Evolutionary conservation across 2,888 invertebrate genomes (phyloP), one percentile per base, ranked within the genome.

Genomic region (Spodoptera picta): DNA sequence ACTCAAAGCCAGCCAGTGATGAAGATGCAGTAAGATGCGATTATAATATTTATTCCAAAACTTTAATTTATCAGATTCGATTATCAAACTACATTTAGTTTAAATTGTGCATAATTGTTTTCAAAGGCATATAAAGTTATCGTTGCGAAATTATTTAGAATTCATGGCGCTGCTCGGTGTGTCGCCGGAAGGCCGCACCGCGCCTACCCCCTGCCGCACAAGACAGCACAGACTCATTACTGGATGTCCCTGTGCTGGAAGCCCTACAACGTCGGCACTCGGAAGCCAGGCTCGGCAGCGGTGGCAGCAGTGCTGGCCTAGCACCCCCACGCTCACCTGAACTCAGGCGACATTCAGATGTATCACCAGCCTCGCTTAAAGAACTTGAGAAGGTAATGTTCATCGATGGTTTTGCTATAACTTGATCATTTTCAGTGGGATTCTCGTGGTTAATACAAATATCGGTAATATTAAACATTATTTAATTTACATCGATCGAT

Each of bases 81-180:
- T 19, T 19, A 19, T 19, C 19, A 19, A 19, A 19, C 19, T 1
- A 27, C 27, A 27, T 6, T 6, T 0, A 36, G 36, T 9, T 2
- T 6, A 36, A 36, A 5, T 7, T 36, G 36, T 36, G 36, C 36
- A 36, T 36, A 6, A 36, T 36, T 36, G 9, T 9, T 6, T 5
- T 7, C 36, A 9, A 36, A 7, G 36, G 36, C 9, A 36, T 9
- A 7, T 2, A 36, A 36, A 36, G 4, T 36, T 4, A 5, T 47
- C 0, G 3, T 11, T 24, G 24, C 42, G 5, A 23, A 10, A 44
- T 51, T 49, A 31, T 52, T 36, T 90, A 97, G 97, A 96, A 95
- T 75, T 96, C 96, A 80, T 98, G 98, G 98, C 96, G 97, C 64
- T 98, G 98, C 92, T 98, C 98, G 76, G 98, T 98, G 19, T 98